Percentiles rank a stretch among this genome's conserved stretches.
phyloP scores from a whole-genome alignment of 2,888 invertebrate species.

The Acanthoscelides obtectus region DNA sequence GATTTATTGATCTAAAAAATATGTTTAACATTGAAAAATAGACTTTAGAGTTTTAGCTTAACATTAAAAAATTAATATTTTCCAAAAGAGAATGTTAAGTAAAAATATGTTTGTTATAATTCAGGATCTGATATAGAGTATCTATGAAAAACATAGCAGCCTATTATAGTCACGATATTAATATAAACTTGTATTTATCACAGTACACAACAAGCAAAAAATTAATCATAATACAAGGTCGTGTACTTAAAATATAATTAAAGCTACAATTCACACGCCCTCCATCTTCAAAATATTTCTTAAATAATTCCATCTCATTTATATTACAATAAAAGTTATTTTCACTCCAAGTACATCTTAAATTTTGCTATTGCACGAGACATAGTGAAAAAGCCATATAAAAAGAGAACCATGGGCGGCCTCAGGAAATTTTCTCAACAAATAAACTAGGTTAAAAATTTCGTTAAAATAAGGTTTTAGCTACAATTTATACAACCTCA shows the following conservation, averaged over 20 bases:
- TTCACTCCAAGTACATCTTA: no score
- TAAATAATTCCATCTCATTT: not conserved
- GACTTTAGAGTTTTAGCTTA: not conserved
- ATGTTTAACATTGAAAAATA: constrained; percentile 2
- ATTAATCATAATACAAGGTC: not conserved
- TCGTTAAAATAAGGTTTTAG: no score
- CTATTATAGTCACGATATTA: constrained; percentile 24
- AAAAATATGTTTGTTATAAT: constrained; percentile 35
- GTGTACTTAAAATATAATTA: not conserved
- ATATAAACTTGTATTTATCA: constrained; percentile 30
- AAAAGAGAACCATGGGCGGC: no score
- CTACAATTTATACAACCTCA: no score
- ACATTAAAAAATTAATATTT: not conserved
- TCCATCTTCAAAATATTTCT: not conserved
- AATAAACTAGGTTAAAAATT: no score
- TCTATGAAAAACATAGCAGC: constrained; percentile 37
- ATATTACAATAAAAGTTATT: no score
- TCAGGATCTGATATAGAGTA: constrained; percentile 27
- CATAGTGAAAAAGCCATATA: no score
- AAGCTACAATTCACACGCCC: not conserved
- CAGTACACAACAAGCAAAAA: constrained; percentile 43
- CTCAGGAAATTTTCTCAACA: no score
- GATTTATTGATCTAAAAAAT: constrained; percentile 1
- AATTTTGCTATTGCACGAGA: no score
- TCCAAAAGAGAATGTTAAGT: constrained; percentile 19